Base-by-base conservation (phyloP, 2,797 vertebrate species). In the Allobates femoralis region DNA sequence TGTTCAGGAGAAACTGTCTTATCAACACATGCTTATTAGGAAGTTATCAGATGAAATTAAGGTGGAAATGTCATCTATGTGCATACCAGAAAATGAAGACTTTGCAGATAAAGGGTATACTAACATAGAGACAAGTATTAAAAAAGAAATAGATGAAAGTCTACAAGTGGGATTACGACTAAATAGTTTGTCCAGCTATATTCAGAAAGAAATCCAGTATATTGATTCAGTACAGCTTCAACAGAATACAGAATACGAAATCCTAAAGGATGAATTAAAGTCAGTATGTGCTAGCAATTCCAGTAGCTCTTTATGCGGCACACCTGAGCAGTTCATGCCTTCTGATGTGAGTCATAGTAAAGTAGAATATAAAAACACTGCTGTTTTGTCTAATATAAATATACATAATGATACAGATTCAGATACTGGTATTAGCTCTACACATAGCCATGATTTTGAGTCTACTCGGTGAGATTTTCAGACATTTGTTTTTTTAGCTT, bases 401-500 rank as follows among this genome's bases (percentile, higher is more conserved):
- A 86, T 95, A 51, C 96, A 96, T 34, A 71, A 34, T 0, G 98
- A 99, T 90, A 99, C 98, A 7, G 98, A 99, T 93, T 99, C 98
- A 2, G 98, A 99, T 93, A 99, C 98, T 0, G 98, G 98, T 56
- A 99, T 99, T 89, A 99, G 98, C 89, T 99, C 98, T 76, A 97
- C 97, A n/a, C 96, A 99, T 91, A 99, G 98, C 90, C 98, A 98
- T 91, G 98, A 99, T 92, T 99, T 97, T 0, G 95, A 99, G 91
- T 96, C 95, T 55, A 21, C 19, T 55, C 53, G 21, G 7, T 77
- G 37, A 34, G 30, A 56, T 14, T n/a, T 41, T 41, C 3, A 69
- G 34, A 71, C 21, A 41, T 71, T 71, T 71, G 34, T 34, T n/a
- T 0, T n/a, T 34, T 11, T 26, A 41, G 41, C 14, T 26, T 50